These are phyloP conservation scores for Naja naja DNA, from an alignment of 2,113 vertebrate genomes.

Conservation along the genomic window DNA sequence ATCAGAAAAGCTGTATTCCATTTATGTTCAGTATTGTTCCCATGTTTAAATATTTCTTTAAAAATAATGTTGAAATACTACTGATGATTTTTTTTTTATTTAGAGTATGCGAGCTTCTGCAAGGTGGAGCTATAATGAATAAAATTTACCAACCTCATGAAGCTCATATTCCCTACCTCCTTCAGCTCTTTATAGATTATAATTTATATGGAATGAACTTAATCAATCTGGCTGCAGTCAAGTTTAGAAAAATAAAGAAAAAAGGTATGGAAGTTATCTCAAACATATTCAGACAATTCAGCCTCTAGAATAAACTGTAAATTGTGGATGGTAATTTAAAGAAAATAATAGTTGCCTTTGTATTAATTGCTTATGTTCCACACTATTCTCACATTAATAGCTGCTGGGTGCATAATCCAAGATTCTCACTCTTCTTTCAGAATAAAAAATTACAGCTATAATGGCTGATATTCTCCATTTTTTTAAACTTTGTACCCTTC, in stretches of 20 bases:
- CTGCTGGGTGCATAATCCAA: background rate
- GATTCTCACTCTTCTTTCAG: background rate
- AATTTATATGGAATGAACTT: constrained; percentile 99
- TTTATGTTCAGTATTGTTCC: background rate
- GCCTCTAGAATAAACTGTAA: background rate
- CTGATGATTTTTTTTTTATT: constrained; percentile 41
- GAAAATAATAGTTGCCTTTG: background rate
- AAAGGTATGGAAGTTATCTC: constrained; percentile 78
- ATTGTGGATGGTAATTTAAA: background rate
- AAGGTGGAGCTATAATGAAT: constrained; percentile 98
- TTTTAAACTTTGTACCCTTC: background rate
- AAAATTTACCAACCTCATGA: constrained; percentile 96
- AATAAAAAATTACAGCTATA: background rate
- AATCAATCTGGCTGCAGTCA: constrained; percentile 88
- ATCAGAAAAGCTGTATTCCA: background rate
- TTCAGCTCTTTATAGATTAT: constrained; percentile 99
- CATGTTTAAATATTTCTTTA: background rate
- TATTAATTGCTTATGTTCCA: accelerated
- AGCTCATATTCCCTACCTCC: constrained; percentile 96
- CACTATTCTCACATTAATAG: background rate
- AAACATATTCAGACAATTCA: background rate
- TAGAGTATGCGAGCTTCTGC: constrained; percentile 95
- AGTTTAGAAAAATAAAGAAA: constrained; percentile 83
- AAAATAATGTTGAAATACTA: constrained; percentile 1
- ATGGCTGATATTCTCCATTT: background rate